Conservation (phyloP, 2,797 vertebrate genomes). For the Helicolenus hilgendorfi region DNA sequence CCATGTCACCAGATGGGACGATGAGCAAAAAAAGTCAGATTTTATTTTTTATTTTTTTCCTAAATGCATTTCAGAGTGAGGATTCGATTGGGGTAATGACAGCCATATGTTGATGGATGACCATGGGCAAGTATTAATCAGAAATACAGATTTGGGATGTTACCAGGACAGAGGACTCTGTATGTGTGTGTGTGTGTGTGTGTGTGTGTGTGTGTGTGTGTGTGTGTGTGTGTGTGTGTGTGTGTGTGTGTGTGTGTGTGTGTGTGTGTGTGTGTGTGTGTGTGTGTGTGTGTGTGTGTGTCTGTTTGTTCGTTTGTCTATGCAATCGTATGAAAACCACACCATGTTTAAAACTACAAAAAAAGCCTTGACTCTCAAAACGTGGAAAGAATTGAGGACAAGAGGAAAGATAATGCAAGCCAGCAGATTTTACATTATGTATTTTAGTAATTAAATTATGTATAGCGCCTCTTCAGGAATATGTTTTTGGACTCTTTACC, state of each 20-base stretch:
- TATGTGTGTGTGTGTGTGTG: slow-evolving; percentile 6
- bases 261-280: not conserved
- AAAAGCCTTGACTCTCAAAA: not conserved
- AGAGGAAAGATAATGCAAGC: not conserved
- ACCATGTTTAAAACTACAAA: not conserved
- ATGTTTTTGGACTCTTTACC: not conserved
- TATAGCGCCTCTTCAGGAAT: not conserved
- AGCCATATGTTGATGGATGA: slow-evolving; percentile 89
- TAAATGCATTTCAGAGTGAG: slow-evolving; percentile 83
- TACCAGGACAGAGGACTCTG: slow-evolving; percentile 43
- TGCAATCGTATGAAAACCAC: not conserved
- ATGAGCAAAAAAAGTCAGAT: slow-evolving; percentile 69
- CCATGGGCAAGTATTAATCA: slow-evolving; percentile 86
- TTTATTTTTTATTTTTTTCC: slow-evolving; percentile 58
- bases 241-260: slow-evolving; percentile 9
- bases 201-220: not conserved
- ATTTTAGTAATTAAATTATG: slow-evolving; percentile 3
- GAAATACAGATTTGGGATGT: slow-evolving; percentile 81
- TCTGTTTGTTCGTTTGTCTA: too few relatives aligned
- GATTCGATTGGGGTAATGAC: slow-evolving; percentile 87
- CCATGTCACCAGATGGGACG: slow-evolving; percentile 87
- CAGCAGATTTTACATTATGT: not conserved
- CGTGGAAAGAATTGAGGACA: not conserved
- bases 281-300: slow-evolving; percentile 8
- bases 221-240: not conserved